Conservation (phyloP, 2,113 vertebrate species). For the Tricholaema leucomelas region DNA sequence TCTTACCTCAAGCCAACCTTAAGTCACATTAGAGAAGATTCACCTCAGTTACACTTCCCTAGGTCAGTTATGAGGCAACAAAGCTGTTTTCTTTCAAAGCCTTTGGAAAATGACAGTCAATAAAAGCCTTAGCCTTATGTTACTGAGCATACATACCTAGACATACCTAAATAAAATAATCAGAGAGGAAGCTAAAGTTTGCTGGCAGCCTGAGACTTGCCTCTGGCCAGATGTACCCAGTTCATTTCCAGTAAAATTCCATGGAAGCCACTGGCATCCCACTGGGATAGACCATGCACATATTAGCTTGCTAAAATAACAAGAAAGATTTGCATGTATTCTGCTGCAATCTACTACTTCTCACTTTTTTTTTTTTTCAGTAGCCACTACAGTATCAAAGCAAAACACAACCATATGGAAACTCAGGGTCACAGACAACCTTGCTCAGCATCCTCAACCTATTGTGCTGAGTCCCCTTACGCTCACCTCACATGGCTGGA, state of each 20-base stretch:
- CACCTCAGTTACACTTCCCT: background rate
- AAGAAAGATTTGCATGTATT: background rate
- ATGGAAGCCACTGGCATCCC: constrained; percentile 40
- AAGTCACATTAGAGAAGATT: background rate
- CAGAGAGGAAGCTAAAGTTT: constrained; percentile 18
- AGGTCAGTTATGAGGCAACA: background rate
- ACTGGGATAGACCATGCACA: background rate
- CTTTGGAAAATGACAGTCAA: background rate
- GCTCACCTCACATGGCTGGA: background rate
- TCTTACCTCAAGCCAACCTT: background rate
- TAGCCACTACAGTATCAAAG: constrained; percentile 1
- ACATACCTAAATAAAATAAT: constrained; percentile 27
- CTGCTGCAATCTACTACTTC: constrained; percentile 9
- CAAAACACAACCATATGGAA: background rate
- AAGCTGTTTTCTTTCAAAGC: constrained; percentile 8
- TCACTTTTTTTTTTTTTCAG: background rate
- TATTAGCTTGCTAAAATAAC: constrained; percentile 54
- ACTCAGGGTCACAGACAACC: background rate
- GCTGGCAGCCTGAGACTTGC: constrained; percentile 23
- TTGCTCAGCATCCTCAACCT: background rate
- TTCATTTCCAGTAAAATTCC: constrained; percentile 49
- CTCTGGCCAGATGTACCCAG: background rate
- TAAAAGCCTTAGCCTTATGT: background rate
- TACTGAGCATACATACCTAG: background rate
- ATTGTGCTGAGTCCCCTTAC: background rate